Conservation (phyloP, 2,113 vertebrate genomes). For the Sinocyclocheilus maitianheensis region DNA sequence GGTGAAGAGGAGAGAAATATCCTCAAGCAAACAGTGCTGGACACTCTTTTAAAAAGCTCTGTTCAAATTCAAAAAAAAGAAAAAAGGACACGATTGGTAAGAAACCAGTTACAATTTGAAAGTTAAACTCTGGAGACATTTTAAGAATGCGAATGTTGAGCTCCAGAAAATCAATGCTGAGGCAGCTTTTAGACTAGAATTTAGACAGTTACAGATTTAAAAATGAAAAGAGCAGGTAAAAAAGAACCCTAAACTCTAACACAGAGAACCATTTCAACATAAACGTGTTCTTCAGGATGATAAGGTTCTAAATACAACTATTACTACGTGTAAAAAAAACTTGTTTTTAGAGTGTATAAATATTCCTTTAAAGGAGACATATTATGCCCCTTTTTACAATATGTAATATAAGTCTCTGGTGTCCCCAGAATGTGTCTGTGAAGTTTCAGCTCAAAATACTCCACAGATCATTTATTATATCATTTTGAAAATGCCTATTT, state of each 20-base stretch:
- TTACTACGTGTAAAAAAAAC: neutral
- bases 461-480: no score
- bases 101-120: neutral
- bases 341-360: neutral
- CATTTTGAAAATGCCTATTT: no score
- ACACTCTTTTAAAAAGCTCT: neutral
- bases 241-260: neutral
- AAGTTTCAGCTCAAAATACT: no score
- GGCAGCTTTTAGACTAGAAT: neutral
- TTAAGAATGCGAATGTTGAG: neutral
- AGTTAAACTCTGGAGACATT: neutral
- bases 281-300: neutral
- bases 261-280: neutral
- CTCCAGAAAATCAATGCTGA: neutral
- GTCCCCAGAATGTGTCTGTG: no score
- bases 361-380: neutral
- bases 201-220: neutral
- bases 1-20: neutral
- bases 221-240: neutral
- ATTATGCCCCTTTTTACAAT: no score
- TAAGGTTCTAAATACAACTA: neutral
- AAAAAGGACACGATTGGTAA: neutral
- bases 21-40: neutral
- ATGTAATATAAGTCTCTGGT: no score
- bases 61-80: neutral